Conservation (phyloP, 2,113 vertebrate genomes). For the Gnathonemus echidnorhynchus region DNA sequence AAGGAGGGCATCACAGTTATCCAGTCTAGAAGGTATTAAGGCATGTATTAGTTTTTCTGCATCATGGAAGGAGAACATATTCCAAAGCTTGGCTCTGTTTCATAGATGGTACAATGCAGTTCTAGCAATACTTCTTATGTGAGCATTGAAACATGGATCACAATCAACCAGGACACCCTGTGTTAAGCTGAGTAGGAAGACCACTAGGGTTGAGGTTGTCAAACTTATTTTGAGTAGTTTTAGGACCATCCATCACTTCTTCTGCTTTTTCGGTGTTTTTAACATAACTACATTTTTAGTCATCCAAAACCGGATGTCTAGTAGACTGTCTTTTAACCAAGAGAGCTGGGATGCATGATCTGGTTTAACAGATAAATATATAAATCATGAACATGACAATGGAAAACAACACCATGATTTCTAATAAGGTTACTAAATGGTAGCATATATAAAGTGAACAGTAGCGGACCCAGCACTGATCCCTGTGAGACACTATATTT, state of each 20-base stretch:
- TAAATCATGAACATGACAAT: not conserved
- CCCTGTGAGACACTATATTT: not conserved
- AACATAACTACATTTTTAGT: not conserved
- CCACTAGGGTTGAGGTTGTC: not conserved
- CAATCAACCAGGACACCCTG: not conserved
- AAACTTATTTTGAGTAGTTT: not conserved
- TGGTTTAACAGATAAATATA: not conserved
- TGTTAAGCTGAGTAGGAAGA: not conserved
- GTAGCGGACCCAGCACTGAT: not conserved
- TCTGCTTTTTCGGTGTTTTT: not conserved
- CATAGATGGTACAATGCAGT: not conserved
- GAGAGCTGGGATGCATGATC: not conserved
- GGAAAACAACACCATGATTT: not conserved
- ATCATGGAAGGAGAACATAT: not conserved
- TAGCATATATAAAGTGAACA: not conserved
- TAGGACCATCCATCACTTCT: not conserved
- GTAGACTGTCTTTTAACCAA: not conserved
- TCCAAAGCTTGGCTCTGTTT: not conserved
- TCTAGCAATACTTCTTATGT: not conserved
- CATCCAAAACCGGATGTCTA: not conserved
- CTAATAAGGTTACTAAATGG: not conserved
- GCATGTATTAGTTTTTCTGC: not conserved
- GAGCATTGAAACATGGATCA: not conserved
- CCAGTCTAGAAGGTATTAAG: not conserved
- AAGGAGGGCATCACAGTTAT: not conserved